Percentiles rank a stretch among this genome's conserved stretches.
Evolutionary conservation across 2,113 vertebrate species (phyloP).

Genomic region (Sebastes fasciatus): DNA sequence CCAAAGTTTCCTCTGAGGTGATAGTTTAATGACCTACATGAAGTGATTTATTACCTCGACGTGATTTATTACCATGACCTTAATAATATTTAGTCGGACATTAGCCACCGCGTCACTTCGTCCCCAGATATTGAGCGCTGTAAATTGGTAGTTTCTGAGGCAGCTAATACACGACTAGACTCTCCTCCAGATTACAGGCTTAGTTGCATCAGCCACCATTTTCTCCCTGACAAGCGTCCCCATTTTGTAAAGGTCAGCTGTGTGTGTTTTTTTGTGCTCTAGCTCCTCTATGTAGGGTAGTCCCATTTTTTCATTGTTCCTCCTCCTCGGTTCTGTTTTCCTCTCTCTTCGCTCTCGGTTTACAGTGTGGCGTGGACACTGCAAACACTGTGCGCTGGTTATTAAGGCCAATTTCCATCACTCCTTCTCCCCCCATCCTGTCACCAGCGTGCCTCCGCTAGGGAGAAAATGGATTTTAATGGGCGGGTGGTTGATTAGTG

Average conservation of each 20-base stretch:
- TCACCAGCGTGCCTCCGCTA: slow-evolving; percentile 35
- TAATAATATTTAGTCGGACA: slow-evolving; percentile 49
- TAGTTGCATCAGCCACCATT: slow-evolving; percentile 49
- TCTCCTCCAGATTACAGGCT: slow-evolving; percentile 36
- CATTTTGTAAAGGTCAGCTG: slow-evolving; percentile 64
- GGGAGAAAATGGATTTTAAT: slow-evolving; percentile 61
- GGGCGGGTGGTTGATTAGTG: slow-evolving; percentile 68
- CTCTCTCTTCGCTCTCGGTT: slow-evolving; percentile 20
- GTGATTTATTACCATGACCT: slow-evolving; percentile 64
- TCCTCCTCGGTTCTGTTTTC: neutral
- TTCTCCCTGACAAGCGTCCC: slow-evolving; percentile 45
- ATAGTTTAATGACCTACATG: slow-evolving; percentile 52
- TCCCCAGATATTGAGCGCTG: slow-evolving; percentile 33
- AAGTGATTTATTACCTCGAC: slow-evolving; percentile 34
- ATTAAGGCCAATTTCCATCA: slow-evolving; percentile 77
- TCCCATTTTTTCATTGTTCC: slow-evolving; percentile 6
- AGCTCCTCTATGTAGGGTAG: slow-evolving; percentile 3
- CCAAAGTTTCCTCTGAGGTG: slow-evolving; percentile 14
- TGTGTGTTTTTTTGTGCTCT: slow-evolving; percentile 16
- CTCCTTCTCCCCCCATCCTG: slow-evolving; percentile 32
- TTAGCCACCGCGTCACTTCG: slow-evolving; percentile 45
- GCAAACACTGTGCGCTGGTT: slow-evolving; percentile 39
- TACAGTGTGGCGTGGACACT: neutral
- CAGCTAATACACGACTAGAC: slow-evolving; percentile 11
- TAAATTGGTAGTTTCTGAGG: slow-evolving; percentile 24